Evolutionary conservation across 2,797 vertebrate species (phyloP), one percentile per base, ranked within the genome.

Genomic region (Crocidura indochinensis): DNA sequence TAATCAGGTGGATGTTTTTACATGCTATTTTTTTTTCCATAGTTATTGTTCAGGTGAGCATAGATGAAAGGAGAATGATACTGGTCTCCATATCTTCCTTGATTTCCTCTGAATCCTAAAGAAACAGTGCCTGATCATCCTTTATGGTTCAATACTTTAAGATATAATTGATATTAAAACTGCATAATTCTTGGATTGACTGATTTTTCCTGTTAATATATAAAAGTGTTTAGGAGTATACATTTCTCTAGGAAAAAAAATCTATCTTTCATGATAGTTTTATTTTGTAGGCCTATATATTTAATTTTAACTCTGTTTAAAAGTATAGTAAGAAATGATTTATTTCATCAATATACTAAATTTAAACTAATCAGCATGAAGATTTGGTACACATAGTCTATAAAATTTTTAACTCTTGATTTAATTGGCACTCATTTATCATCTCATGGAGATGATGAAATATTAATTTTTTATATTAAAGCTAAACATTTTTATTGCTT

Each of bases 401-500:
- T 71, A 44, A 72, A 44, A 72, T 72, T 22, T 26, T 24, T 72
- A 46, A 31, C 31, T 9, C 68, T 9, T 38, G 19, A 71, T 19
- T 38, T 71, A 44, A n/a, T 72, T 26, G 17, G 46, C 22, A 72
- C 26, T 6, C 14, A 60, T 17, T 11, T 10, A 44, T 72, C 31
- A 72, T 46, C 38, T 24, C 44, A 72, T 71, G 38, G 4, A 72
- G 22, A 46, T 24, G 0, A 11, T 38, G 29, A 81, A 84, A 84
- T 84, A 38, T 60, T 62, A 64, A 76, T 91, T 88, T 88, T 71
- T 74, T 19, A 71, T 77, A 4, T 27, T 22, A 92, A 84, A 87
- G 10, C 6, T 84, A 2, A 93, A 24, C 2, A 68, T 76, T 68
- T 22, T 27, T 76, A 29, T 93, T 60, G 2, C 15, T 19, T 60